phyloP scores from a whole-genome alignment of 2,888 invertebrate species.

The Neelides folsomi region DNA sequence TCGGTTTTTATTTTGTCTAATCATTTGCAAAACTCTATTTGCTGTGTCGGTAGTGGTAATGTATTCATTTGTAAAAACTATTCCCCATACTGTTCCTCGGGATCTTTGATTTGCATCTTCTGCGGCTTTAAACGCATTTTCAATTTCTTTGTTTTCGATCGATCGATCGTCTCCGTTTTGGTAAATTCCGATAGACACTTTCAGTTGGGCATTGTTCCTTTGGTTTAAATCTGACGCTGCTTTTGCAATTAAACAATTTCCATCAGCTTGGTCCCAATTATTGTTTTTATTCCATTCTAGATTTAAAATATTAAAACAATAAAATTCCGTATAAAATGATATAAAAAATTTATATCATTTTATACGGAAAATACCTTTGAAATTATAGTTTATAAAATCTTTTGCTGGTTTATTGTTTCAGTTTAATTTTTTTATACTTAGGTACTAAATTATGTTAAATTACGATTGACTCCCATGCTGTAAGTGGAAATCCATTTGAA shows the following conservation, averaged over 20 bases:
- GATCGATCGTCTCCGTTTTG: constrained; percentile 14
- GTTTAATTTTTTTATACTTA: too few species aligned
- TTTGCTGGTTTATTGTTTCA: not conserved
- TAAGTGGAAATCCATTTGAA: constrained; percentile 26
- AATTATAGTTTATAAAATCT: constrained; percentile 1
- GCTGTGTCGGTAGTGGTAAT: constrained; percentile 3
- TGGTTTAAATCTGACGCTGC: constrained; percentile 26
- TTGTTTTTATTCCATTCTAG: constrained; percentile 20
- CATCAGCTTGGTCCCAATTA: constrained; percentile 27
- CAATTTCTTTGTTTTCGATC: constrained; percentile 21
- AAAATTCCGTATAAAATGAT: not conserved
- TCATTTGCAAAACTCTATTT: constrained; percentile 22
- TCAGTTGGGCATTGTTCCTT: constrained; percentile 12
- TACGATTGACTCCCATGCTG: constrained; percentile 27
- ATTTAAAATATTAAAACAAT: too few species aligned
- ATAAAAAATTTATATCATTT: not conserved
- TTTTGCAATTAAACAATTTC: constrained; percentile 23
- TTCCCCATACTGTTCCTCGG: constrained; percentile 26
- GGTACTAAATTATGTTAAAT: too few species aligned
- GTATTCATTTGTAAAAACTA: constrained; percentile 29
- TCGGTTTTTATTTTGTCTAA: constrained; percentile 17
- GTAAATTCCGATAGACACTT: constrained; percentile 24
- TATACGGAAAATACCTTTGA: too few species aligned
- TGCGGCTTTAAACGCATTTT: constrained; percentile 28
- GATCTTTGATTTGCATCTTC: constrained; percentile 23